Conservation (phyloP, 2,113 vertebrate species). For the Anseranas semipalmata region DNA sequence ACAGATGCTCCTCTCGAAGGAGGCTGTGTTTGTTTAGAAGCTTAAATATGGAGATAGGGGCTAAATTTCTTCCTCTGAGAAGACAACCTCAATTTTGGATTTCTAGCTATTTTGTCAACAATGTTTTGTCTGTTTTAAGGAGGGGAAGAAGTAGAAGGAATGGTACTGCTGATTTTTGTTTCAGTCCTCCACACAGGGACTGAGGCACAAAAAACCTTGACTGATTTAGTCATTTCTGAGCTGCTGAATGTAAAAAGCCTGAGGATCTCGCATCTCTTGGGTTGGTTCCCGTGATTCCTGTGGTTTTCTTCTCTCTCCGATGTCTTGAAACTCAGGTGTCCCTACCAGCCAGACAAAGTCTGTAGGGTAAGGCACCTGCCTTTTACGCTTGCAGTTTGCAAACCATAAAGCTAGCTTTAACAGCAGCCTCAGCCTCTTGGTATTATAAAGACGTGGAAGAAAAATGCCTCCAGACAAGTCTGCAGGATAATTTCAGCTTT, state of each 20-base stretch:
- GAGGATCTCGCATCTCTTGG: background rate
- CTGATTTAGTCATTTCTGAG: background rate
- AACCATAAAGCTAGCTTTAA: background rate
- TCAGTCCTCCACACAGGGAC: background rate
- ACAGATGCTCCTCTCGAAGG: constrained; percentile 29
- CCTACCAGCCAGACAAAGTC: background rate
- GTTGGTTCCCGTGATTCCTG: background rate
- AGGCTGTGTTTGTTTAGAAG: constrained; percentile 32
- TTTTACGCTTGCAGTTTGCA: background rate
- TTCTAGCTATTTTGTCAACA: background rate
- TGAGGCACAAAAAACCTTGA: background rate
- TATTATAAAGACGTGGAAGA: background rate
- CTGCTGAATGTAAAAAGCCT: background rate
- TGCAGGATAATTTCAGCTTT: background rate
- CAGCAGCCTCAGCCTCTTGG: background rate
- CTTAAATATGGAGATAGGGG: background rate
- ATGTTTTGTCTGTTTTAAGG: background rate
- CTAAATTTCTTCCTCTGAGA: constrained; percentile 19
- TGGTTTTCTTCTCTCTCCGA: background rate
- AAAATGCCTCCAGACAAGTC: background rate
- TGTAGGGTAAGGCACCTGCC: background rate
- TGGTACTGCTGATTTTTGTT: background rate
- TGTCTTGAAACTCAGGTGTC: background rate
- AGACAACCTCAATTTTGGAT: constrained; percentile 9
- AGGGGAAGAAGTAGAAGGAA: background rate